phyloP scores from a whole-genome alignment of 2,888 invertebrate species.

The Fragum whitleyi region DNA sequence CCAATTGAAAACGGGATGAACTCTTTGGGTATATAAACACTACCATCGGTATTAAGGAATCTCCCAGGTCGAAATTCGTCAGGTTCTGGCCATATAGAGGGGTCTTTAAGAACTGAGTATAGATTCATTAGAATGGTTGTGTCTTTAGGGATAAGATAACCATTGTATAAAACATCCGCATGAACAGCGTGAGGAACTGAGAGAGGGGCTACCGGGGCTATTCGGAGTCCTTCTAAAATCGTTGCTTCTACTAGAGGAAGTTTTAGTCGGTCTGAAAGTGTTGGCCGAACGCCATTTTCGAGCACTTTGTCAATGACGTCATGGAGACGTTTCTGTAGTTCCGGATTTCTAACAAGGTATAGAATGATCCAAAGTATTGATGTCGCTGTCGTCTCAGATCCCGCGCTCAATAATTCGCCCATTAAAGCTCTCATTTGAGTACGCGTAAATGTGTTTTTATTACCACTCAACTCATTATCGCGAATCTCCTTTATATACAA shows the following conservation, averaged over 20 bases:
- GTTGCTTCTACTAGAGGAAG: constrained; percentile 54
- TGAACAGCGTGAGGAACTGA: constrained; percentile 57
- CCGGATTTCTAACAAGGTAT: constrained; percentile 53
- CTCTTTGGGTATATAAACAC: constrained; percentile 38
- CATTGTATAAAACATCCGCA: constrained; percentile 43
- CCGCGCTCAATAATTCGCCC: constrained; percentile 62
- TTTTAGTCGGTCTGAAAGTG: constrained; percentile 34
- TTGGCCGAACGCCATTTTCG: constrained; percentile 28
- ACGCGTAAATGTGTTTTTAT: constrained; percentile 34
- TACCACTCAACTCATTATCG: constrained; percentile 21
- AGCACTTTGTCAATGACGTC: constrained; percentile 52
- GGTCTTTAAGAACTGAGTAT: constrained; percentile 54
- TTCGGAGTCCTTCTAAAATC: constrained; percentile 53
- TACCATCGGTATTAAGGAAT: constrained; percentile 40
- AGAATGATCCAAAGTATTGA: constrained; percentile 60
- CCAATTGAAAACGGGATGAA: constrained; percentile 60
- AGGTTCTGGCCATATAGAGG: constrained; percentile 44
- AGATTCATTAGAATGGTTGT: constrained; percentile 53
- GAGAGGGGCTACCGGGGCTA: constrained; percentile 52
- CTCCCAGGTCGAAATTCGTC: constrained; percentile 53
- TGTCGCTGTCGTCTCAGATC: constrained; percentile 63
- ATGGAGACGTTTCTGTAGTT: constrained; percentile 57
- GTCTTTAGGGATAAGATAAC: constrained; percentile 50
- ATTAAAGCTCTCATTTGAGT: constrained; percentile 52
- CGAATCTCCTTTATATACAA: constrained; percentile 44